phyloP scores from a whole-genome alignment of 2,113 vertebrate species.

The Archilochus colubris region DNA sequence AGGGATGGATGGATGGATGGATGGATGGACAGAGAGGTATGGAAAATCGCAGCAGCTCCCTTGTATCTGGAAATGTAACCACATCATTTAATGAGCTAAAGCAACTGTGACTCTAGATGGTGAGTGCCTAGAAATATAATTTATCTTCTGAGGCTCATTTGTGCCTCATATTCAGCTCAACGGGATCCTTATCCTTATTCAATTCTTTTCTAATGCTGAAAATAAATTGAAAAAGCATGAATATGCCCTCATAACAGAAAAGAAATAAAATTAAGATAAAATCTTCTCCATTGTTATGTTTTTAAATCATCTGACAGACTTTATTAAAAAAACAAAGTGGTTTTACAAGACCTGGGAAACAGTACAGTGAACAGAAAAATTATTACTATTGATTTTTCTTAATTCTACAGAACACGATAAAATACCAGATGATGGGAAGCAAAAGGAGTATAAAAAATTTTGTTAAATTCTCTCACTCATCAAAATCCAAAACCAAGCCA shows the following conservation, averaged over 20 bases:
- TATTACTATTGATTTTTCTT: neutral
- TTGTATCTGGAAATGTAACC: neutral
- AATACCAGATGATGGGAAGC: neutral
- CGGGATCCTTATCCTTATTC: neutral
- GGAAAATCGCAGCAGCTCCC: neutral
- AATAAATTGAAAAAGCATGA: neutral
- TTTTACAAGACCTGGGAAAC: neutral
- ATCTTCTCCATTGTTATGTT: neutral
- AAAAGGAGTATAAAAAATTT: neutral
- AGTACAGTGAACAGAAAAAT: neutral
- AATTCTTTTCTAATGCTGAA: neutral
- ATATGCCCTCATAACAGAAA: neutral
- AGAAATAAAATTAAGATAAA: neutral
- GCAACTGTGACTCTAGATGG: neutral
- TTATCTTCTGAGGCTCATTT: neutral
- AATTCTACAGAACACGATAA: neutral
- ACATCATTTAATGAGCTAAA: neutral
- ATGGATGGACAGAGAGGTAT: neutral
- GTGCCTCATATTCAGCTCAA: neutral
- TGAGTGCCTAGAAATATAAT: neutral
- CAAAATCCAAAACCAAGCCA: neutral
- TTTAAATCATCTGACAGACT: neutral
- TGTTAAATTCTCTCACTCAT: neutral
- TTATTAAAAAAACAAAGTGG: neutral
- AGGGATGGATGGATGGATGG: rapidly evolving